These are phyloP conservation scores for Conopomorpha cramerella DNA, from an alignment of 1,140 invertebrate species.

Conservation along the genomic window DNA sequence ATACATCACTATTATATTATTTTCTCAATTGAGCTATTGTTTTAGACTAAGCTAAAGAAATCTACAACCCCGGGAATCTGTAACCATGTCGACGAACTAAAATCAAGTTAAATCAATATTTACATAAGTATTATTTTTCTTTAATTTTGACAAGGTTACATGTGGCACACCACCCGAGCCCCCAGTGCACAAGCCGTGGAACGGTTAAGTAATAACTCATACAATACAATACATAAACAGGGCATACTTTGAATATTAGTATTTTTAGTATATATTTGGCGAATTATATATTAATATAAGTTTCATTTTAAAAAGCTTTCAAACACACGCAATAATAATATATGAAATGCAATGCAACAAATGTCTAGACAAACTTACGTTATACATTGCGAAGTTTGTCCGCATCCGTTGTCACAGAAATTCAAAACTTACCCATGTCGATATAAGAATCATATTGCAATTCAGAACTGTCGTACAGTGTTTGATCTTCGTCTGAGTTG, in stretches of 20 bases:
- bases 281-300: no score
- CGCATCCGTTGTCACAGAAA: no score
- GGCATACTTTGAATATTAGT: not conserved
- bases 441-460: conserved; percentile 50
- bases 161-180: conserved; percentile 48
- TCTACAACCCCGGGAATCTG: conserved; percentile 51
- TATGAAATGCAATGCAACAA: no score
- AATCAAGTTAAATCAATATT: conserved; percentile 3
- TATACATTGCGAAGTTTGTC: no score
- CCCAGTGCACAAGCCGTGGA: conserved; percentile 42
- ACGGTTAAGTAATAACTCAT: conserved; percentile 35
- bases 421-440: conserved; percentile 50
- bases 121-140: conserved; percentile 5
- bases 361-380: no score
- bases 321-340: no score
- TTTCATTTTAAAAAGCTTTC: no score
- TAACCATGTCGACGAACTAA: conserved; percentile 52
- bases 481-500: conserved; percentile 17
- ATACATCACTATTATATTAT: conserved; percentile 39
- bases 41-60: conserved; percentile 13
- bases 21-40: conserved; percentile 55
- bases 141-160: conserved; percentile 40
- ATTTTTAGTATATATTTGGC: no score
- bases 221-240: conserved; percentile 6
- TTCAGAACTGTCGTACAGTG: conserved; percentile 30